phyloP scores from a whole-genome alignment of 2,888 invertebrate species.

The Drosophila fungiperda region DNA sequence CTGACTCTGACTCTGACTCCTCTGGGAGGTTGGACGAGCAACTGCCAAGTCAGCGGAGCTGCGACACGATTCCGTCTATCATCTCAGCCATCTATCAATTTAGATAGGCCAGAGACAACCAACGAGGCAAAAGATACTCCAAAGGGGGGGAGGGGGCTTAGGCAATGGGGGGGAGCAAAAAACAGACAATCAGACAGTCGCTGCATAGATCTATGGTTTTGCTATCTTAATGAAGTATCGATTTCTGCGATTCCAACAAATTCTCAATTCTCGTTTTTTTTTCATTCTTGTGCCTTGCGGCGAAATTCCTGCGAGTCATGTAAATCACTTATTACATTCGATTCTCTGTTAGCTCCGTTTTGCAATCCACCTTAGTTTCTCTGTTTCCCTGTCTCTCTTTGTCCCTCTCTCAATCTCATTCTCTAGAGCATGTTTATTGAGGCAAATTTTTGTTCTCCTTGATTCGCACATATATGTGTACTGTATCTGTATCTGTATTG shows the following conservation, averaged over 20 bases:
- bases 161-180: not conserved
- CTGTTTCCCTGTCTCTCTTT: constrained; percentile 1
- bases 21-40: not conserved
- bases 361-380: not conserved
- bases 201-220: constrained; percentile 25
- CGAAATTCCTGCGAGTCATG: constrained; percentile 79
- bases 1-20: not conserved
- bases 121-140: constrained; percentile 34
- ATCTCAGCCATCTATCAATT: constrained; percentile 75
- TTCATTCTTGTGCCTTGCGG: constrained; percentile 54
- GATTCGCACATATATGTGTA: constrained; percentile 17
- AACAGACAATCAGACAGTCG: constrained; percentile 15
- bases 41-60: constrained; percentile 50
- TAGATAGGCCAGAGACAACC: constrained; percentile 60
- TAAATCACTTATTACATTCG: constrained; percentile 77
- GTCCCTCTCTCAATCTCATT: constrained; percentile 12
- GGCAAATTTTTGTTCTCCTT: constrained; percentile 40
- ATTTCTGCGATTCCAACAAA: constrained; percentile 66
- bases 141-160: not conserved
- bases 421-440: constrained; percentile 35
- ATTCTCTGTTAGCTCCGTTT: constrained; percentile 31
- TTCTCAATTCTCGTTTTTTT: constrained; percentile 60
- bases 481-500: not conserved
- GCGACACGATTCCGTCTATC: constrained; percentile 64
- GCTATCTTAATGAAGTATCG: constrained; percentile 80